Evolutionary conservation across 2,888 invertebrate genomes (phyloP).

Genomic region (Phalangium opilio): DNA sequence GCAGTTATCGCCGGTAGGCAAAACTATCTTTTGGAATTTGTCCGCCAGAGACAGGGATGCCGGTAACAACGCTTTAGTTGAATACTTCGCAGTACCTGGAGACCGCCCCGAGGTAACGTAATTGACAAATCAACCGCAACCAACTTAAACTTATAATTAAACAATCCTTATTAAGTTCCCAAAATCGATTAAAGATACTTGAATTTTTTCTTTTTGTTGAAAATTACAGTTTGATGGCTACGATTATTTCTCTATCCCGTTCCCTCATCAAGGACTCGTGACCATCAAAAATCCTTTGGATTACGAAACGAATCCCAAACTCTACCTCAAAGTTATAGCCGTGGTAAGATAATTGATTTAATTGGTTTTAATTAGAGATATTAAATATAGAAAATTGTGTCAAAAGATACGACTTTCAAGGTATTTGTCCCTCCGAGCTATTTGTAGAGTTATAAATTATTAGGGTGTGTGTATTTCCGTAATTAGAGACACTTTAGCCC

Average conservation of each 20-base stretch:
- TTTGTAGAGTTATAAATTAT: too few relatives aligned
- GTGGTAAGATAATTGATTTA: conserved; percentile 47
- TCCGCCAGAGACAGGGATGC: conserved; percentile 66
- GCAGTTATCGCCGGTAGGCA: conserved; percentile 68
- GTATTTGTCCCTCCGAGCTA: too few relatives aligned
- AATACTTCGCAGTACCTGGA: conserved; percentile 65
- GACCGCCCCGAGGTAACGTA: conserved; percentile 37
- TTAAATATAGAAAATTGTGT: background rate
- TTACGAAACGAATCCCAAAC: conserved; percentile 71
- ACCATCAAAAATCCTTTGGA: conserved; percentile 71
- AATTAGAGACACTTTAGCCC: too few relatives aligned
- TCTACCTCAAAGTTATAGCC: conserved; percentile 72
- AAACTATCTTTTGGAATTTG: conserved; percentile 66
- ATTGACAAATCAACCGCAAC: conserved; percentile 1
- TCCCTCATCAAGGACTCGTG: conserved; percentile 76
- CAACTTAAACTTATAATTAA: too few relatives aligned
- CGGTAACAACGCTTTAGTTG: conserved; percentile 72
- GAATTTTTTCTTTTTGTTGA: background rate
- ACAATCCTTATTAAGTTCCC: too few relatives aligned
- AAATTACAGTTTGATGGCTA: conserved; percentile 47
- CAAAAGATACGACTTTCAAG: background rate
- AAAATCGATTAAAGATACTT: background rate
- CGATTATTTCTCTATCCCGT: conserved; percentile 64
- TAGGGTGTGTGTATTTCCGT: too few relatives aligned
- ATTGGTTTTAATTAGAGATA: conserved; percentile 2